Conservation (phyloP, 2,797 vertebrate species). For the Poeciliopsis infans region DNA sequence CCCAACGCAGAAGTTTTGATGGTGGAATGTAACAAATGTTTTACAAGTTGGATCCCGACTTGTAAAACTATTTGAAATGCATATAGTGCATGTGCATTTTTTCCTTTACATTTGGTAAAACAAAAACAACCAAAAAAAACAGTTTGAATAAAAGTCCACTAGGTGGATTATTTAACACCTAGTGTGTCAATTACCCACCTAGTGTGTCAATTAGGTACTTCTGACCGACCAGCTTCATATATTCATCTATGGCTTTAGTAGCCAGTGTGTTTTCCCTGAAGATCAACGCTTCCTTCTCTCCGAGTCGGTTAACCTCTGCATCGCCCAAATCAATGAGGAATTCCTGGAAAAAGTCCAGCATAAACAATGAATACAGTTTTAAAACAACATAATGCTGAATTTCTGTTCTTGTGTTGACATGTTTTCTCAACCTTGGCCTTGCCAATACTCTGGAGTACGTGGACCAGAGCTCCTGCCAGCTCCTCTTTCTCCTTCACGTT, state of each 20-base stretch:
- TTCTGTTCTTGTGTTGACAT: neutral
- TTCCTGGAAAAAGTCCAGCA: constrained; percentile 75
- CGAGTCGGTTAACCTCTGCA: constrained; percentile 89
- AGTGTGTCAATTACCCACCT: constrained; percentile 70
- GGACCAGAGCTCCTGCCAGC: constrained; percentile 88
- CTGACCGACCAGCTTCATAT: constrained; percentile 97
- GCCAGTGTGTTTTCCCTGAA: constrained; percentile 96
- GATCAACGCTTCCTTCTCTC: constrained; percentile 89
- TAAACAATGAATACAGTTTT: neutral
- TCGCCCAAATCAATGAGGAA: constrained; percentile 90
- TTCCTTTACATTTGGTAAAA: neutral
- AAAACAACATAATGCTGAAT: neutral
- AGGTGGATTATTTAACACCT: too few species aligned
- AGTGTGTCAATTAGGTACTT: constrained; percentile 93
- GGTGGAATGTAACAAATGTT: neutral
- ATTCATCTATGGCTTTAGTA: constrained; percentile 97
- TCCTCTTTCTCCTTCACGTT: constrained; percentile 91
- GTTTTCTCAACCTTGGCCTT: constrained; percentile 87
- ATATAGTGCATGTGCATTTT: neutral
- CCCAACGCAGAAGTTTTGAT: neutral
- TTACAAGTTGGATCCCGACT: neutral
- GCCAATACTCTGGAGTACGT: constrained; percentile 90
- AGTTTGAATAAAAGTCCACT: neutral
- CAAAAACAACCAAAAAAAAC: neutral
- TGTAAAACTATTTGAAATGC: neutral